Conservation (phyloP, 1,140 invertebrate species). For the Bilobella aurantiaca region DNA sequence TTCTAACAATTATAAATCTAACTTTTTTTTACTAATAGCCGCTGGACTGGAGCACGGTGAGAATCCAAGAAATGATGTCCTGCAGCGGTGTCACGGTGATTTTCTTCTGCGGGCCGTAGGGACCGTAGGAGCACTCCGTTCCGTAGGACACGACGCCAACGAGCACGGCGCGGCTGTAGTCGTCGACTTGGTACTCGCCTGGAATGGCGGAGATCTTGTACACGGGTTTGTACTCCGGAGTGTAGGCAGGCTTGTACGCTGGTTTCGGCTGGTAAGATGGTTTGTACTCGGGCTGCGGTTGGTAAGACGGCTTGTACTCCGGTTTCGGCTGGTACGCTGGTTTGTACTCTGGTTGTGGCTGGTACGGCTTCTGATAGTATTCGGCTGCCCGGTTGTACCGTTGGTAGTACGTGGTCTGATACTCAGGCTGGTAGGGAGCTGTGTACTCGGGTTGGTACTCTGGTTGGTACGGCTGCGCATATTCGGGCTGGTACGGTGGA, state of each 20-base stretch:
- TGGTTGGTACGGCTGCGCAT: not conserved
- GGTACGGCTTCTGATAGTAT: constrained; percentile 9
- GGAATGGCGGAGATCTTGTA: constrained; percentile 8
- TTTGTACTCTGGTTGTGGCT: constrained; percentile 8
- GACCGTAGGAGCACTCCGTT: constrained; percentile 26
- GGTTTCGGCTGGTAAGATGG: constrained; percentile 16
- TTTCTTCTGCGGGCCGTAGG: constrained; percentile 15
- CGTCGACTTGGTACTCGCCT: constrained; percentile 20
- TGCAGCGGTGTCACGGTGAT: constrained; percentile 25
- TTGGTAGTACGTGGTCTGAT: constrained; percentile 12
- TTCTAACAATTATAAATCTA: not conserved
- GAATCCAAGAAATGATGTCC: constrained; percentile 26
- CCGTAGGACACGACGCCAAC: constrained; percentile 29
- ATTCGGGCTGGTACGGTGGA: no score
- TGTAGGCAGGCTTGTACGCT: no score
- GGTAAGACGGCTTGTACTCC: no score
- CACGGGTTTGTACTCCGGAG: no score
- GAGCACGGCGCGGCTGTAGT: constrained; percentile 24
- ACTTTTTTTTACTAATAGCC: not conserved
- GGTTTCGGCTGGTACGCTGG: constrained; percentile 16
- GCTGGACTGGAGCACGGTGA: constrained; percentile 20
- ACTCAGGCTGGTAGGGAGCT: constrained; percentile 4
- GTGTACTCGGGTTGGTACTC: no score
- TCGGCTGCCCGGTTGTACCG: constrained; percentile 2
- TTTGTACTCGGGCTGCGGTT: no score